Evolutionary conservation across 2,797 vertebrate genomes (phyloP), one percentile per base, ranked within the genome.

Genomic region (Melanotaenia trifasciata): DNA sequence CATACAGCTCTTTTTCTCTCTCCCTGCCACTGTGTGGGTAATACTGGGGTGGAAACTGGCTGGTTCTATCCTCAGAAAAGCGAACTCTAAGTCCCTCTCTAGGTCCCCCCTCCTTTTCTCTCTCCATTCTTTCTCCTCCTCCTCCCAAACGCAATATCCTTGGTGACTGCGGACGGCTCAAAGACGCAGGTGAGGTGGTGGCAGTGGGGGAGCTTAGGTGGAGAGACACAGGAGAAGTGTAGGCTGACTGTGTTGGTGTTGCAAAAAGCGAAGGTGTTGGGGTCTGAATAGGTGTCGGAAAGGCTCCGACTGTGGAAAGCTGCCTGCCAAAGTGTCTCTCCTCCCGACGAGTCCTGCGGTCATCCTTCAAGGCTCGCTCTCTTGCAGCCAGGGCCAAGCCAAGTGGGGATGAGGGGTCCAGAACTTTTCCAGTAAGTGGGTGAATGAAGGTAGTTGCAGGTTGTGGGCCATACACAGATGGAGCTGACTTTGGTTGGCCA

Each of bases 371-470:
- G 18, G 96, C 96, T 57, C 96, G 87, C 83, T 98, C 96, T 26
- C 97, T 93, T 14, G 97, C 96, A 1, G 96, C 96, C 61, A 98
- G 84, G 0, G 97, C 97, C 40, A 97, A 91, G 7, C 96, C 97
- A 65, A 97, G 94, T 0, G 97, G 97, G 35, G 96, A 97, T 0
- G 94, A 94, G 0, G 97, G 97, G 75, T 98, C 97, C 11, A 98
- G 88, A 73, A 97, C 95, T 86, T 97, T 98, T 60, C 97, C 97
- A 0, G 97, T 98, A 59, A 98, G 94, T 13, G 97, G 97, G 84
- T 98, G 96, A 70, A 98, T 96, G 82, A 98, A 97, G 28, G 96
- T 96, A 9, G 95, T 95, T 26, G 93, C 76, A 24, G 90, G 80
- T 72, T 94, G 93, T n/a, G 73, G 54, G 22, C 93, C 91, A 1